Evolutionary conservation across 1,140 invertebrate genomes (phyloP).

Genomic region (Pentalonia nigronervosa): DNA sequence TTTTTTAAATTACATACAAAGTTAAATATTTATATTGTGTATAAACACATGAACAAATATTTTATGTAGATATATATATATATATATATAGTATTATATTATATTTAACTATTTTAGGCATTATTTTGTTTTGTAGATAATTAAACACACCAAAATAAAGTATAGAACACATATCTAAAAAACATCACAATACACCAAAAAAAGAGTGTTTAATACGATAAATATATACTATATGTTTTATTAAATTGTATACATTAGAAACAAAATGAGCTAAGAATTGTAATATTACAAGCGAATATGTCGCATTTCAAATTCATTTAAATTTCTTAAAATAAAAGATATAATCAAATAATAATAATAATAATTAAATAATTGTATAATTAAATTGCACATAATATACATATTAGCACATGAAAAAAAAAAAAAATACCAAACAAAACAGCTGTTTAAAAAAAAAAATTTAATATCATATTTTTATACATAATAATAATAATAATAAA

Average conservation of each 20-base stretch:
- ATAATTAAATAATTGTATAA: conserved; percentile 29
- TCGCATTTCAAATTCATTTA: conserved; percentile 50
- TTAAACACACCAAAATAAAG: conserved; percentile 36
- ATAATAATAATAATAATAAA: neutral
- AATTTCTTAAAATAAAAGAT: conserved; percentile 5
- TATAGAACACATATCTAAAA: conserved; percentile 36
- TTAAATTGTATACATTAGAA: neutral
- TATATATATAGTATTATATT: neutral
- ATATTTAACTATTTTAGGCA: conserved; percentile 20
- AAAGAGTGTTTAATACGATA: conserved; percentile 17
- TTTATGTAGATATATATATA: neutral
- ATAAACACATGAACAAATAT: neutral
- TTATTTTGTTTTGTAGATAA: conserved; percentile 19
- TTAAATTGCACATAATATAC: conserved; percentile 51
- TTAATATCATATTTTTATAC: neutral
- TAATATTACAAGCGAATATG: conserved; percentile 22
- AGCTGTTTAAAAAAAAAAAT: conserved; percentile 25
- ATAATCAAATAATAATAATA: neutral
- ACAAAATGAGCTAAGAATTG: conserved; percentile 48
- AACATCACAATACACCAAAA: conserved; percentile 53
- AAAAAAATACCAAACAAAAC: conserved; percentile 47
- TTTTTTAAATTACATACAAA: conserved; percentile 28
- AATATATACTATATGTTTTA: neutral
- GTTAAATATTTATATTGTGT: neutral
- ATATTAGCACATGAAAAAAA: conserved; percentile 45